Percentiles rank a stretch among this genome's conserved stretches.
Evolutionary conservation across 2,888 invertebrate genomes (phyloP).

Genomic region (Cynaeus angustus): DNA sequence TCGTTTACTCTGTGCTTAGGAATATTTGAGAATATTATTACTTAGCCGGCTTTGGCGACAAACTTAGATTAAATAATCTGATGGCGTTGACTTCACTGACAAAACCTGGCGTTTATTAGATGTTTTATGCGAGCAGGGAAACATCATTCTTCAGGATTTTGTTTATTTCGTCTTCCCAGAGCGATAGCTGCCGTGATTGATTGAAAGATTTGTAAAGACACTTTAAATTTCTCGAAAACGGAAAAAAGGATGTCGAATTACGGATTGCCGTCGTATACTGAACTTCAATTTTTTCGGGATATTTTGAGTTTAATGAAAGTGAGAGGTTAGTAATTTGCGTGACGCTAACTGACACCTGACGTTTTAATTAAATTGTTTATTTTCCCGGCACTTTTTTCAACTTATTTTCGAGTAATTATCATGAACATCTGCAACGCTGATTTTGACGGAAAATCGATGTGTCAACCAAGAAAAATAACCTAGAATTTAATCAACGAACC

Average conservation of each 20-base stretch:
- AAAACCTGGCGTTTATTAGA: constrained; percentile 42
- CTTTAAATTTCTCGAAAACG: constrained; percentile 14
- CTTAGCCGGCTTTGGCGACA: constrained; percentile 32
- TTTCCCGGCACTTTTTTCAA: constrained; percentile 17
- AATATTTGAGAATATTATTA: constrained; percentile 42
- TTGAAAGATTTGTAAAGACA: constrained; percentile 19
- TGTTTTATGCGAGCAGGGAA: constrained; percentile 29
- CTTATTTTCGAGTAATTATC: constrained; percentile 16
- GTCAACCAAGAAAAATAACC: neutral
- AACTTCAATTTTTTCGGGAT: constrained; percentile 20
- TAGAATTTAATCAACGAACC: neutral
- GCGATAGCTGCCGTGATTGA: constrained; percentile 21
- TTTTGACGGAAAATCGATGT: constrained; percentile 6
- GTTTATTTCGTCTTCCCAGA: constrained; percentile 21
- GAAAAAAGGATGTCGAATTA: constrained; percentile 3
- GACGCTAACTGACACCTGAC: constrained; percentile 38
- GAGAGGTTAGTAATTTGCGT: constrained; percentile 21
- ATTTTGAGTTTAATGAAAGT: constrained; percentile 31
- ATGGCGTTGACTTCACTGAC: constrained; percentile 31
- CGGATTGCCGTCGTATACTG: too few species aligned
- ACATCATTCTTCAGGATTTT: constrained; percentile 36
- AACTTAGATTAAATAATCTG: constrained; percentile 43
- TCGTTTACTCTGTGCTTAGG: constrained; percentile 29
- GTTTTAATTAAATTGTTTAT: constrained; percentile 38
- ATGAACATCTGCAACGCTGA: constrained; percentile 10